Conservation (phyloP, 2,888 invertebrate species). For the Bruchidius siliquastri region DNA sequence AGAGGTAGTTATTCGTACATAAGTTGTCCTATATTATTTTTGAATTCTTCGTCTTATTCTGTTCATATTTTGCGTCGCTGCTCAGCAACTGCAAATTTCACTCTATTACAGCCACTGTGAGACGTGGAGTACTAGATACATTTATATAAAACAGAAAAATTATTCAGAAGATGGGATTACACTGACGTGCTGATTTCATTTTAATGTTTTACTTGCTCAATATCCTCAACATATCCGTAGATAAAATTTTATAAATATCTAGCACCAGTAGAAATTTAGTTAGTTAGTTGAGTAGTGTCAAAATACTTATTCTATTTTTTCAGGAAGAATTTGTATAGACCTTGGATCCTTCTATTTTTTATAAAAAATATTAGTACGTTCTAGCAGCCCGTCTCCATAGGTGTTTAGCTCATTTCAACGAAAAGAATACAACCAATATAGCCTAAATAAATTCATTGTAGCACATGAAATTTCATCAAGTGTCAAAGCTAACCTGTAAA, state of each 20-base stretch:
- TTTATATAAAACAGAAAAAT: too few relatives aligned
- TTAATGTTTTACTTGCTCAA: background rate
- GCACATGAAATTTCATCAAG: constrained; percentile 48
- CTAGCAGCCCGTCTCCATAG: background rate
- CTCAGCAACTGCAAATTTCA: too few relatives aligned
- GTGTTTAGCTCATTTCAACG: background rate
- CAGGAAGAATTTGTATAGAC: background rate
- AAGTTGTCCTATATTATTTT: too few relatives aligned
- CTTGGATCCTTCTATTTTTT: background rate
- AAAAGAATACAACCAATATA: background rate
- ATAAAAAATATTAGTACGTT: background rate
- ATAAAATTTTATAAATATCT: background rate
- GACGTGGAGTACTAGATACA: too few relatives aligned
- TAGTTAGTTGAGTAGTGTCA: background rate
- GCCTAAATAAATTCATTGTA: constrained; percentile 18
- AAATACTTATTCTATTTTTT: background rate
- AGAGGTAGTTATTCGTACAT: too few relatives aligned
- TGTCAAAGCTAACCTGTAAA: constrained; percentile 26
- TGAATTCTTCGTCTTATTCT: background rate
- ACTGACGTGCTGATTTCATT: background rate
- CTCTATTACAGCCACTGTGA: too few relatives aligned
- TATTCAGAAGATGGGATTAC: too few relatives aligned
- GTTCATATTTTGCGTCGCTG: background rate
- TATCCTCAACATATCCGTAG: background rate
- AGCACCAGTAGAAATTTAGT: background rate